phyloP scores from a whole-genome alignment of 2,797 vertebrate species.

The Enteromius trimaculatus region DNA sequence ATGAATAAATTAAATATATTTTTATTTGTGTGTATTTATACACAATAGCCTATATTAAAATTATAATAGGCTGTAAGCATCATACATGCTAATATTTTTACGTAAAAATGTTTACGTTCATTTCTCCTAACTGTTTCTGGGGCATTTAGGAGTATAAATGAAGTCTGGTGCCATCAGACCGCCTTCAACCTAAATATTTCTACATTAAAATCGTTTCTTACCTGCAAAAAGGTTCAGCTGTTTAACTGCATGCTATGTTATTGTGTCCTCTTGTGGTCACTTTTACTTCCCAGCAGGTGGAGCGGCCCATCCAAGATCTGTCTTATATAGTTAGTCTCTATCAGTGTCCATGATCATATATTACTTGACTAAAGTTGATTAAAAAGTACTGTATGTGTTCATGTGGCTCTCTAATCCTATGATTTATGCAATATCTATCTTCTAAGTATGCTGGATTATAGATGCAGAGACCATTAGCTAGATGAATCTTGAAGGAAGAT shows the following conservation, averaged over 20 bases:
- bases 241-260: not conserved
- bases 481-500: not conserved
- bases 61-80: not conserved
- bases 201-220: not conserved
- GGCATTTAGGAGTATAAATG: not conserved
- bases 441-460: not conserved
- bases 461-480: not conserved
- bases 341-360: not conserved
- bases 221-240: not conserved
- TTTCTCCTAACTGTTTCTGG: not conserved
- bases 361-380: not conserved
- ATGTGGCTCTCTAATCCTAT: not conserved
- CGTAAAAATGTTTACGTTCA: not conserved
- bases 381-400: too few relatives aligned
- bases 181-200: not conserved
- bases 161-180: not conserved
- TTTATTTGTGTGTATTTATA: not conserved
- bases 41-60: not conserved
- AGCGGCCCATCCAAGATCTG: not conserved
- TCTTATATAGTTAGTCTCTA: not conserved
- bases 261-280: not conserved
- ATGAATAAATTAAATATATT: not conserved
- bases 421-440: not conserved
- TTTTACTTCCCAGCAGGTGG: conserved; percentile 9
- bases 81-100: not conserved